These are phyloP conservation scores for Psephotus haematonotus DNA, from an alignment of 2,113 vertebrate species.

Conservation along the genomic window DNA sequence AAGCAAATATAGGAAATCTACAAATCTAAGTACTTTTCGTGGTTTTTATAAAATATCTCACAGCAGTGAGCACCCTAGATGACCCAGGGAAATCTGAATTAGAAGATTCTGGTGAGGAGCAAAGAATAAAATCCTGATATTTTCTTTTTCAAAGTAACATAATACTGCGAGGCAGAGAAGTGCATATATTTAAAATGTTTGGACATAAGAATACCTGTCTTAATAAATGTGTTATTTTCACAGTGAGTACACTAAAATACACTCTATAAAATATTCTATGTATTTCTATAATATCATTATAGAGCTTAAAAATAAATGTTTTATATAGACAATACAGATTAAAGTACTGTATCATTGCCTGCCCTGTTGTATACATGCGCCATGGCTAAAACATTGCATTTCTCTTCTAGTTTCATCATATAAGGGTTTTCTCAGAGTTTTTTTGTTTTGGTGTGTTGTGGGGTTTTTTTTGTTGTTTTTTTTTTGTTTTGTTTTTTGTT, in stretches of 20 bases:
- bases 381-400: neutral
- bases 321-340: slow-evolving; percentile 76
- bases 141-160: slow-evolving; percentile 60
- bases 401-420: neutral
- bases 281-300: slow-evolving; percentile 77
- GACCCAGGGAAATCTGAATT: neutral
- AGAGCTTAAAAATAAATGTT: slow-evolving; percentile 79
- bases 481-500: too few species aligned
- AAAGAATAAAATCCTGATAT: slow-evolving; percentile 12
- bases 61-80: neutral
- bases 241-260: slow-evolving; percentile 74
- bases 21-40: neutral
- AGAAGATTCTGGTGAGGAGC: slow-evolving; percentile 34
- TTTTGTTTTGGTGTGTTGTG: neutral
- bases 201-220: slow-evolving; percentile 70
- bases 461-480: neutral
- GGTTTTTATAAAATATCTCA: slow-evolving; percentile 64
- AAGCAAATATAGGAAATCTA: slow-evolving; percentile 82
- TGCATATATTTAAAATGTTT: slow-evolving; percentile 60
- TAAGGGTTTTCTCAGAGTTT: neutral
- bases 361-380: neutral
- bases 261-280: slow-evolving; percentile 76
- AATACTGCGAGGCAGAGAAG: slow-evolving; percentile 53
- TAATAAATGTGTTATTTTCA: slow-evolving; percentile 84
- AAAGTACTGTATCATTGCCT: slow-evolving; percentile 62